Conservation (phyloP, 2,797 vertebrate species). For the Syngnathus rostellatus region DNA sequence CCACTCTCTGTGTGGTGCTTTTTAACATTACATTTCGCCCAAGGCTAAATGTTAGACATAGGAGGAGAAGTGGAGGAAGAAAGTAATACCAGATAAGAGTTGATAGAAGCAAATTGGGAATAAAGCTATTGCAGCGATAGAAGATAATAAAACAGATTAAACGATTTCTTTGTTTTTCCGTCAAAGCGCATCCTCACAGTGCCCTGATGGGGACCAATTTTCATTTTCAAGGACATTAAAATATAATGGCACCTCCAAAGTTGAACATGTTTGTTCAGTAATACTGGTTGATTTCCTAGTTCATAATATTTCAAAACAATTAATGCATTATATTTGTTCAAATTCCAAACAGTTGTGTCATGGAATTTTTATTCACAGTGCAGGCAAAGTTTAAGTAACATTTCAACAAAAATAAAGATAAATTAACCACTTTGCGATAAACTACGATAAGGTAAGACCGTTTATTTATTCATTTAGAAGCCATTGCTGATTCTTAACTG, state of each 20-base stretch:
- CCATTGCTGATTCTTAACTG: too few relatives aligned
- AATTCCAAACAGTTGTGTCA: neutral
- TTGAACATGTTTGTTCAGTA: neutral
- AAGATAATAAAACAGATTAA: slow-evolving; percentile 1
- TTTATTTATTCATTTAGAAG: too few relatives aligned
- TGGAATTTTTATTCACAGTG: neutral
- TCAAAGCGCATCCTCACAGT: too few relatives aligned
- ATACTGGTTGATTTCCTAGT: neutral
- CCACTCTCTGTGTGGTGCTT: slow-evolving; percentile 47
- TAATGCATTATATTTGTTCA: neutral
- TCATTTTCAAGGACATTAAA: neutral
- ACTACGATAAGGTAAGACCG: too few relatives aligned
- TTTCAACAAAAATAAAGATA: neutral
- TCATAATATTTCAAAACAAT: neutral
- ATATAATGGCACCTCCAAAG: neutral
- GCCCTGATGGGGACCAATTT: neutral
- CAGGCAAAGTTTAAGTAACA: neutral
- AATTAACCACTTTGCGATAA: neutral
- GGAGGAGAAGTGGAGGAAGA: slow-evolving; percentile 16
- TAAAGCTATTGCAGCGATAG: neutral
- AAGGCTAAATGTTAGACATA: slow-evolving; percentile 42
- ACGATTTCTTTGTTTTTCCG: neutral
- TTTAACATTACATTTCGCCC: slow-evolving; percentile 62
- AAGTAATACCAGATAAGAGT: neutral
- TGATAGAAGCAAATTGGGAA: neutral